Evolutionary conservation across 1,140 invertebrate genomes (phyloP), one percentile per base, ranked within the genome.

Genomic region (Drosophila sechellia): DNA sequence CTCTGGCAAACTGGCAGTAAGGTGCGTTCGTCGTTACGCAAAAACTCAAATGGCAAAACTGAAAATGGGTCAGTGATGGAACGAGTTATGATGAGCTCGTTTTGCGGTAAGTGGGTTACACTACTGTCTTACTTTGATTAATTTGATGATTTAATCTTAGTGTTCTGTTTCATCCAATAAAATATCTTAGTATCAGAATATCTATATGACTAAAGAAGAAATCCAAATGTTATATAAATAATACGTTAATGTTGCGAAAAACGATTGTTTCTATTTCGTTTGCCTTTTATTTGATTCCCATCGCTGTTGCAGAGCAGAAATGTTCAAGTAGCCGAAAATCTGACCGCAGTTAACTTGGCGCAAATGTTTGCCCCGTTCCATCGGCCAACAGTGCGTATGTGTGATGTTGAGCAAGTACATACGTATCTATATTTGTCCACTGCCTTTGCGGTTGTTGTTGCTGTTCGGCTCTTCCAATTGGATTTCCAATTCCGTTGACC

Each of bases 351-450:
- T 61, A 76, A 86, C 56, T 77, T 74, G 72, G 50, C 11, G 60
- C 72, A 84, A 84, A 84, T 84, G 81, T 85, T 84, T 85, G 76
- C 71, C 71, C 45, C 39, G 59, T 40, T 75, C n/a, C 54, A 40
- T 20, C 15, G 22, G 56, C 56, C 45, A 43, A 45, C 68, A 22
- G 17, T 74, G 53, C 46, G 39, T 65, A 35, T 61, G 59, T 63
- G 46, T 68, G 31, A 46, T 39, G 39, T 22, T 20, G 17, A 22
- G 15, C 65, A 22, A 73, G 37, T 49, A 37, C 27, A 40, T 31
- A 39, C 11, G 11, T 37, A 39, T 55, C 50, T 50, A 40, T 79
- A 27, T 55, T 25, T 75, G 22, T 35, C 15, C n/a, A 20, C n/a
- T 27, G 20, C 22, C 34, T 22, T 22, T 22, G 20, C 20, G 2